Conservation (phyloP, 2,113 vertebrate genomes). For the Fukomys damarensis region DNA sequence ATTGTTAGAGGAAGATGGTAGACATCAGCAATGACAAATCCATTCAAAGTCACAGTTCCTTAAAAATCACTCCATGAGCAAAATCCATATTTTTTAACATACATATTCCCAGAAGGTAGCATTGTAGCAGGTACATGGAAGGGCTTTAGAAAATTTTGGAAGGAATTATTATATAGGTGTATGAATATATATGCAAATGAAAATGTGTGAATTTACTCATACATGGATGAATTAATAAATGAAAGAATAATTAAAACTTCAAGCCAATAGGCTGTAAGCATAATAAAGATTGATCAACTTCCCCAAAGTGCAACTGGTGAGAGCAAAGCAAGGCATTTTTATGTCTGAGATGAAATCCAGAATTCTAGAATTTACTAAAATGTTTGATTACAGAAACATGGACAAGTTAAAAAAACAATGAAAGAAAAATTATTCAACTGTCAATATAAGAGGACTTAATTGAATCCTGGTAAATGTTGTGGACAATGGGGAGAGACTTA, state of each 20-base stretch:
- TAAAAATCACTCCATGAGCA: neutral
- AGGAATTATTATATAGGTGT: neutral
- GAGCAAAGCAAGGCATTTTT: neutral
- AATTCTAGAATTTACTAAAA: neutral
- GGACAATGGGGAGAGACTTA: neutral
- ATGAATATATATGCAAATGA: constrained; percentile 31
- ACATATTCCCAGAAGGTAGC: neutral
- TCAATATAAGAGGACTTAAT: neutral
- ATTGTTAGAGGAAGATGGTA: neutral
- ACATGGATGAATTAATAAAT: constrained; percentile 12
- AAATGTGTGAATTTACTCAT: constrained; percentile 1
- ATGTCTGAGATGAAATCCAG: neutral
- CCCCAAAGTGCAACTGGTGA: neutral
- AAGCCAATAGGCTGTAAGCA: neutral
- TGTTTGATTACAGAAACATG: neutral
- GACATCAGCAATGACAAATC: neutral
- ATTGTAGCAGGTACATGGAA: neutral
- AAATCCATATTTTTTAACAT: neutral
- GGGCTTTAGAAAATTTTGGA: neutral
- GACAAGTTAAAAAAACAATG: neutral
- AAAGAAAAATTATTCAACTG: neutral
- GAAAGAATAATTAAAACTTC: constrained; percentile 54
- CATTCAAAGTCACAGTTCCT: neutral
- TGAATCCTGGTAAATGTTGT: neutral
- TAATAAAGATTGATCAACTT: constrained; percentile 32